phyloP scores from a whole-genome alignment of 2,888 invertebrate species.

The Phytoseiulus persimilis region DNA sequence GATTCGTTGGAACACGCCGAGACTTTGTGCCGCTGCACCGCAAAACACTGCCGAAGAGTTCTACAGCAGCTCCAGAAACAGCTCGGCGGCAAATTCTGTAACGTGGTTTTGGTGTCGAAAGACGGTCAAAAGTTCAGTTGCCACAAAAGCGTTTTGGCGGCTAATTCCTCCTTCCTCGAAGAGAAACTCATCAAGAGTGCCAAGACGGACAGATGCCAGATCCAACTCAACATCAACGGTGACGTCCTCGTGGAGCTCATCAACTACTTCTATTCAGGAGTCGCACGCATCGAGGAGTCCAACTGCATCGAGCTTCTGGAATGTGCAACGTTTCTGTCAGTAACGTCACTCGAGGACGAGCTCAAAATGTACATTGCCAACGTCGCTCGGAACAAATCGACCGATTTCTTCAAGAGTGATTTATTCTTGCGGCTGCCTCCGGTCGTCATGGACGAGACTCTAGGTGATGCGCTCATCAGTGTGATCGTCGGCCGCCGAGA shows the following conservation, averaged over 20 bases:
- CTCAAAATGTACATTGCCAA: not conserved
- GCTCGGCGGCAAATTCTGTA: conserved; percentile 8
- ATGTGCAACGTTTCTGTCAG: not conserved
- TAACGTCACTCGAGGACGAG: conserved; percentile 20
- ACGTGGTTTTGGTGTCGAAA: not conserved
- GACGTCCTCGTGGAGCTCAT: not conserved
- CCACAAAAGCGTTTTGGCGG: conserved; percentile 25
- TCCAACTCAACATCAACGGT: conserved; percentile 5
- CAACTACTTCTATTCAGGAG: conserved; percentile 6
- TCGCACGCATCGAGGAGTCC: not conserved
- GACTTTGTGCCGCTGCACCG: not conserved
- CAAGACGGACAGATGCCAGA: not conserved
- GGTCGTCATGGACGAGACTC: not conserved
- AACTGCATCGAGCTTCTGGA: conserved; percentile 24
- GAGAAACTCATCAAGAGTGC: not conserved
- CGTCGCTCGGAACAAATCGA: not conserved
- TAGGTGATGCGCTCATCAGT: not conserved
- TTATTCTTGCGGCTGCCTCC: conserved; percentile 1
- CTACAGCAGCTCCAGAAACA: not conserved
- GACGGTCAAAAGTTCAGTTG: not conserved
- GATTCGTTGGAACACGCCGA: not conserved
- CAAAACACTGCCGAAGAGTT: not conserved
- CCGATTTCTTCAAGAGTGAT: not conserved
- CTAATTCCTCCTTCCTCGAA: not conserved
- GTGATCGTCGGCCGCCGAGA: not conserved